A percentile compares a stretch with the other conserved stretches of the same genome.
Evolutionary conservation across 2,797 vertebrate species (phyloP).

Genomic region (Gadopsis bispinosus): DNA sequence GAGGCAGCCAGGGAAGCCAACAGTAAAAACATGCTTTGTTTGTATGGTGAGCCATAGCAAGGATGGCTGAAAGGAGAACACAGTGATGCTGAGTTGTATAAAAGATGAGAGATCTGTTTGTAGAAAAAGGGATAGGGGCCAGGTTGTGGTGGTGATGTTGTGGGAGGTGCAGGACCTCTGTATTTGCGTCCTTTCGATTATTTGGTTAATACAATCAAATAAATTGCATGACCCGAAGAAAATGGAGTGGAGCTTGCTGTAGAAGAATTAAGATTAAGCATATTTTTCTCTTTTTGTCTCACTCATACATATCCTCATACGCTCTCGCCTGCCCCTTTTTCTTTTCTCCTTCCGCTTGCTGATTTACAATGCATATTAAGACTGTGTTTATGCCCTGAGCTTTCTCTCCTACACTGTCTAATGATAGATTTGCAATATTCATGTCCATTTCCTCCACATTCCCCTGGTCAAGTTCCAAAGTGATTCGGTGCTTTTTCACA

Average conservation of each 20-base stretch:
- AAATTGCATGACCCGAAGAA: constrained; percentile 40
- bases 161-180: constrained; percentile 10
- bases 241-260: constrained; percentile 11
- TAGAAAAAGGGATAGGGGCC: background rate
- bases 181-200: constrained; percentile 10
- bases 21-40: constrained; percentile 36
- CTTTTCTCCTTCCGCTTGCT: constrained; percentile 52
- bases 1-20: constrained; percentile 30
- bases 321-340: constrained; percentile 21
- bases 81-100: constrained; percentile 52
- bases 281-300: constrained; percentile 39
- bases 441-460: constrained; percentile 65
- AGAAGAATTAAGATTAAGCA: constrained; percentile 38
- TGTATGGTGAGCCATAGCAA: constrained; percentile 20
- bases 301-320: constrained; percentile 34
- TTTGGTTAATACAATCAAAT: constrained; percentile 48
- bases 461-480: constrained; percentile 65
- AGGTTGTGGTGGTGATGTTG: background rate
- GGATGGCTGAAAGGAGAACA: constrained; percentile 16
- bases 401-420: constrained; percentile 68
- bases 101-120: constrained; percentile 40
- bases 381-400: constrained; percentile 81
- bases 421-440: constrained; percentile 81
- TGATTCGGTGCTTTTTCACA: constrained; percentile 36
- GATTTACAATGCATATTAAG: constrained; percentile 81